phyloP scores from a whole-genome alignment of 2,888 invertebrate genomes.

The Drosophila colorata region DNA sequence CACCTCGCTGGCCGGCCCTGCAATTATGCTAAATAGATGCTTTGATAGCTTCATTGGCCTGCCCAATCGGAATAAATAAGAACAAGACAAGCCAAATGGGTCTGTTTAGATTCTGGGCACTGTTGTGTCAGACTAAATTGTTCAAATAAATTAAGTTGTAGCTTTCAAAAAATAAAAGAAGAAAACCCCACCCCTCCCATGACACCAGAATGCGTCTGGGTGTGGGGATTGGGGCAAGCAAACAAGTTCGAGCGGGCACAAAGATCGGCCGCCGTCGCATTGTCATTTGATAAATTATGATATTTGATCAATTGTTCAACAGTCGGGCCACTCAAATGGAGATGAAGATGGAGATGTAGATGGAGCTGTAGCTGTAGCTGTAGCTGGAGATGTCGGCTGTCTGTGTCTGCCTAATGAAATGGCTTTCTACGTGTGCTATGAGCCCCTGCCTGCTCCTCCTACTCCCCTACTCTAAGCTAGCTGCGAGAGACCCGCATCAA shows the following conservation, averaged over 20 bases:
- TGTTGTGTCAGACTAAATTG: slow-evolving; percentile 77
- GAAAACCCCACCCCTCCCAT: slow-evolving; percentile 24
- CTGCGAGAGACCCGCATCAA: slow-evolving; percentile 61
- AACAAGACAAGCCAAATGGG: slow-evolving; percentile 60
- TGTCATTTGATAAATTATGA: slow-evolving; percentile 82
- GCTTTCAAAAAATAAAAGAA: slow-evolving; percentile 62
- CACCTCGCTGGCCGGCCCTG: slow-evolving; percentile 27
- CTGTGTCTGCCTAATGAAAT: slow-evolving; percentile 63
- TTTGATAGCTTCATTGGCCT: slow-evolving; percentile 70
- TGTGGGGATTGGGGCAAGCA: slow-evolving; percentile 78
- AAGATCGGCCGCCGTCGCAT: slow-evolving; percentile 71
- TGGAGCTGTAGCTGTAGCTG: slow-evolving; percentile 5
- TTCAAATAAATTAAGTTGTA: slow-evolving; percentile 81
- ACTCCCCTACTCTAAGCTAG: not conserved
- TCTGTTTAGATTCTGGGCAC: slow-evolving; percentile 51
- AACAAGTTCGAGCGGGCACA: slow-evolving; percentile 51
- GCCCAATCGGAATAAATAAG: slow-evolving; percentile 69
- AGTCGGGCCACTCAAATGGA: slow-evolving; percentile 47
- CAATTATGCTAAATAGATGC: slow-evolving; percentile 78
- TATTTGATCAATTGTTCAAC: slow-evolving; percentile 82
- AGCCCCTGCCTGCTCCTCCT: slow-evolving; percentile 6
- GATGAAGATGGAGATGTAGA: not conserved
- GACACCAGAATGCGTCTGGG: slow-evolving; percentile 39
- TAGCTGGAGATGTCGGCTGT: not conserved
- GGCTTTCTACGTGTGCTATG: slow-evolving; percentile 63